Evolutionary conservation across 2,888 invertebrate genomes (phyloP), one percentile per base, ranked within the genome.

Genomic region (Drosophila atroscutellata): DNA sequence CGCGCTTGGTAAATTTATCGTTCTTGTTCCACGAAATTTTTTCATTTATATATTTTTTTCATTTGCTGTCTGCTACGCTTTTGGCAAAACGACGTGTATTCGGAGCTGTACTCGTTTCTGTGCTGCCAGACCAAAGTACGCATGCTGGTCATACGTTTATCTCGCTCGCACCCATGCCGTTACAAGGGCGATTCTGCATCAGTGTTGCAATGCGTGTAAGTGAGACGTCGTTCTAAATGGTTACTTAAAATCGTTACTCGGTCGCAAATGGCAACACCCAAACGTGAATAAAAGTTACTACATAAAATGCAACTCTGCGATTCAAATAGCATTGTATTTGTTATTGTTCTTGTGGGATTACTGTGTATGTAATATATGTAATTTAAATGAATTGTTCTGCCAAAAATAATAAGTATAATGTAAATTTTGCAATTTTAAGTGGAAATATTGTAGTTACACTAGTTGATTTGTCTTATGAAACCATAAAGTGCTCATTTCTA

Each of bases 1-100:
- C 81, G 81, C 80, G 73, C 63, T 82, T 71, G 64, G 62, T 73
- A 64, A 71, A 69, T 81, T 73, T 76, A 49, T 76, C 81, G 85
- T 81, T 75, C 77, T 86, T 79, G 71, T 74, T 81, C 83, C 83
- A 82, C 76, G 64, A 80, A 77, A 70, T 80, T 82, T 86, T 85
- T 87, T 82, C 85, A 85, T 87, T 87, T 85, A 85, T 80, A 77
- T 77, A 62, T 77, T 87, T 87, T 81, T 83, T 87, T 79, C 75
- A 76, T 87, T 86, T 74, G 79, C 75, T 86, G 75, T 80, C 76
- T 82, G 79, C 83, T 83, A 81, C 86, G 86, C 86, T 84, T 86
- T 86, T 86, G 76, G 77, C 84, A 87, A 85, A 87, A 87, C 90
- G 87, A 90, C 87, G 90, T 90, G 90, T 89, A 89, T 89, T 82